A percentile compares a stretch with the other conserved stretches of the same genome.
These are phyloP conservation scores for Heliocidaris tuberculata DNA, from an alignment of 35 echinoderm and acorn worm species.

Conservation along the genomic window DNA sequence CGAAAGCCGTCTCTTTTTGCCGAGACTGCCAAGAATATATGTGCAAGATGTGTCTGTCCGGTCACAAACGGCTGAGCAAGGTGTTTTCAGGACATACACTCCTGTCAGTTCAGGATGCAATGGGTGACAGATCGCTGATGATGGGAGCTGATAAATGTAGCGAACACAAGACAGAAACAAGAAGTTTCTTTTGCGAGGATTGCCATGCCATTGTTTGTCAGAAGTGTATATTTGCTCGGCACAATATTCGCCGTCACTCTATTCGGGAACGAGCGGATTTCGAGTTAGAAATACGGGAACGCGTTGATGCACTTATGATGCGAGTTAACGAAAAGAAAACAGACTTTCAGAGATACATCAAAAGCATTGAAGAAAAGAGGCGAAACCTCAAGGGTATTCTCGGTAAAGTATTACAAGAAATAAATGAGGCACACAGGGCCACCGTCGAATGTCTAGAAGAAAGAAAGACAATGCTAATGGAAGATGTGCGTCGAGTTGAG, in stretches of 20 bases:
- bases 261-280: background rate
- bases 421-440: background rate
- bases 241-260: background rate
- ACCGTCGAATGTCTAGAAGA: background rate
- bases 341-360: background rate
- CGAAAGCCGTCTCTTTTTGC: background rate
- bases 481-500: background rate
- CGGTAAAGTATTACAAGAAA: background rate
- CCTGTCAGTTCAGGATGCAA: background rate
- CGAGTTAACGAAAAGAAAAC: background rate
- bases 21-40: conserved; percentile 24
- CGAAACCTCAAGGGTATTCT: background rate
- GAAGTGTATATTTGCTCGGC: background rate
- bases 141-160: background rate
- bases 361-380: background rate
- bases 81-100: background rate
- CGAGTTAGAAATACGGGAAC: background rate
- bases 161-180: background rate
- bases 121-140: background rate
- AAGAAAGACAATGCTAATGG: background rate
- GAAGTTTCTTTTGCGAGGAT: background rate
- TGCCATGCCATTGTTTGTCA: background rate
- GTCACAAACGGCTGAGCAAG: conserved; percentile 14
- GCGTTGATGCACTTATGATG: background rate
- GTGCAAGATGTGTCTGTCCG: background rate